These are phyloP conservation scores for Phasianus colchicus DNA, from an alignment of 2,113 vertebrate genomes.

Conservation along the genomic window DNA sequence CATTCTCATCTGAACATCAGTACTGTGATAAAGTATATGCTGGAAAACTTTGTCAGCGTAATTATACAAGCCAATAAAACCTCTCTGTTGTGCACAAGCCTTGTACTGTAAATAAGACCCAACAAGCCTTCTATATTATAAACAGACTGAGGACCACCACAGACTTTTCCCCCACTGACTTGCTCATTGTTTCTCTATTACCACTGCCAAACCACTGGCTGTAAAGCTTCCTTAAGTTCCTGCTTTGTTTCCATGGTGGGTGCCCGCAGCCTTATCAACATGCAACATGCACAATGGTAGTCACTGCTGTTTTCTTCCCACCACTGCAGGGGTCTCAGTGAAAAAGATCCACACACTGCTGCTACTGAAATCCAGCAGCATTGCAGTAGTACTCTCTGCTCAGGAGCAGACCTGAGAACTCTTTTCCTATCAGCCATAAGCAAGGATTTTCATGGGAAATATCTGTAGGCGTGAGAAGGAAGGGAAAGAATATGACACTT, in stretches of 20 bases:
- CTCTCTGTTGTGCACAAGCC: neutral
- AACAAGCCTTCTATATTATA: constrained; percentile 15
- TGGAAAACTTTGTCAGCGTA: neutral
- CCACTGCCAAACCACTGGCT: constrained; percentile 48
- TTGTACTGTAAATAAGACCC: constrained; percentile 1
- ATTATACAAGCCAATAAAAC: constrained; percentile 1
- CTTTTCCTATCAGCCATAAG: neutral
- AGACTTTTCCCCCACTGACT: neutral
- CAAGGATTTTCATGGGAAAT: neutral
- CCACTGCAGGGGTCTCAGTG: neutral
- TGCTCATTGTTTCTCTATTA: constrained; percentile 38
- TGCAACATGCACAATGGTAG: neutral
- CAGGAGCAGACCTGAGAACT: fast-evolving
- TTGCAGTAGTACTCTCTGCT: neutral
- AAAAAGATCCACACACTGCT: neutral
- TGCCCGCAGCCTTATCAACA: neutral
- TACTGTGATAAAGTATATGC: neutral
- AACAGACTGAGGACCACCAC: constrained; percentile 55
- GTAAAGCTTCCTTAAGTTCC: constrained; percentile 12
- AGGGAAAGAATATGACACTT: constrained; percentile 8
- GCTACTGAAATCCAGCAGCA: neutral
- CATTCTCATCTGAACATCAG: fast-evolving
- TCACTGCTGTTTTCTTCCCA: neutral
- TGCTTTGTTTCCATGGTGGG: neutral
- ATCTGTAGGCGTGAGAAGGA: neutral